Conservation (phyloP, 2,113 vertebrate genomes). For the Thamnophis sirtalis region DNA sequence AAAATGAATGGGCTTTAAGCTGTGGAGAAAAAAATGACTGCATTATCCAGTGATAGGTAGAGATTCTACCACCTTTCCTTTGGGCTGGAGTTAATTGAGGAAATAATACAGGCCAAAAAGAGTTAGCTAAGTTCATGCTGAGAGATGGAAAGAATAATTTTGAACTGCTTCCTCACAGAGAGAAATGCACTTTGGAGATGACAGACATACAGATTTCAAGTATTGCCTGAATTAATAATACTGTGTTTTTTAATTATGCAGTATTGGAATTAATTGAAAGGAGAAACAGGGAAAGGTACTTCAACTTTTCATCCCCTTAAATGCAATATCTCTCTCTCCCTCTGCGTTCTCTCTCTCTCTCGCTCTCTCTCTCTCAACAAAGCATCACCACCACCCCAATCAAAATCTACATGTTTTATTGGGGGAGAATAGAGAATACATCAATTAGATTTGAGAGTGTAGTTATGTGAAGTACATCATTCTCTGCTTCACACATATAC, state of each 20-base stretch:
- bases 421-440: neutral
- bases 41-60: neutral
- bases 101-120: neutral
- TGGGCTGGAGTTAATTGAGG: neutral
- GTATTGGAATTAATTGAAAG: neutral
- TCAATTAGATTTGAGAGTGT: neutral
- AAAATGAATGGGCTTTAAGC: neutral
- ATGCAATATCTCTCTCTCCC: neutral
- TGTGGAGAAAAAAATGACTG: neutral
- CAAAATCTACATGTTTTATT: neutral
- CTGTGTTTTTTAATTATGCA: neutral
- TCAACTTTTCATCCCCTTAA: neutral
- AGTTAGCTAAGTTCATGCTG: neutral
- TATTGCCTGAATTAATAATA: neutral
- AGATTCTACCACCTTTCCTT: neutral
- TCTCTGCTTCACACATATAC: neutral
- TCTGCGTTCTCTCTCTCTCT: neutral
- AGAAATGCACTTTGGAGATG: neutral
- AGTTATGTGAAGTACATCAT: neutral
- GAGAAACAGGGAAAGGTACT: neutral
- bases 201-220: neutral
- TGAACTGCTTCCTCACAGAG: neutral
- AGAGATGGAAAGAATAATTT: neutral
- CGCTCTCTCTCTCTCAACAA: neutral
- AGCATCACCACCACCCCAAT: neutral